Evolutionary conservation across 2,797 vertebrate genomes (phyloP), one percentile per base, ranked within the genome.

Genomic region (Iguana delicatissima): DNA sequence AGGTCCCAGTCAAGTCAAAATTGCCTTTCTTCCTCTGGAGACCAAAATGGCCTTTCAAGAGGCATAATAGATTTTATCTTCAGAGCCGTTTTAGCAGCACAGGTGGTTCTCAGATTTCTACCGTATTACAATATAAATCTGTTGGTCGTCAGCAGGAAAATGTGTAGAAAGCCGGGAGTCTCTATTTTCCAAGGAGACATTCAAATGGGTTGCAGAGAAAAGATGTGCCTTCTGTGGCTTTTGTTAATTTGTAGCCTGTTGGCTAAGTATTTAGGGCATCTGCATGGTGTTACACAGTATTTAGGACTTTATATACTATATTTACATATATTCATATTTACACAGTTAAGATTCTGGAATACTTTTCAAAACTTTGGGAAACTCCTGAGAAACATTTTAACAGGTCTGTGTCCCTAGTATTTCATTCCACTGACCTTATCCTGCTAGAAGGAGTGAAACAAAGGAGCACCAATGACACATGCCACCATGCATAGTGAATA

Each of bases 1-100:
- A 94, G 92, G 90, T 93, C 91, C 90, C 88, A 6, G 0, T 90
- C 93, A 94, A 94, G 94, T 93, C 92, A 96, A 94, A 96, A 95
- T 42, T 92, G 89, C 85, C 77, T 95, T 95, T 94, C 32, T 91
- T 62, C 59, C 94, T 91, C 94, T 91, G 82, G 94, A 93, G 94
- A 92, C 88, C 72, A 84, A 91, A 69, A 46, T 81, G 82, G 90
- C 94, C 94, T 95, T 93, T 93, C 94, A 96, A 94, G 87, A 32
- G 82, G 80, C 92, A 95, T 93, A 96, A 95, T 90, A 95, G 93
- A 85, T 72, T 93, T 94, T 93, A 94, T 94, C 91, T 95, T 89
- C 59, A 90, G 92, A 96, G 93, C 93, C 84, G 82, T 87, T 94
- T 93, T 89, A 83, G 57, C 69, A 85, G 64, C 73, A 84, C 82